phyloP scores from a whole-genome alignment of 2,888 invertebrate genomes.

The Agonopterix arenella region DNA sequence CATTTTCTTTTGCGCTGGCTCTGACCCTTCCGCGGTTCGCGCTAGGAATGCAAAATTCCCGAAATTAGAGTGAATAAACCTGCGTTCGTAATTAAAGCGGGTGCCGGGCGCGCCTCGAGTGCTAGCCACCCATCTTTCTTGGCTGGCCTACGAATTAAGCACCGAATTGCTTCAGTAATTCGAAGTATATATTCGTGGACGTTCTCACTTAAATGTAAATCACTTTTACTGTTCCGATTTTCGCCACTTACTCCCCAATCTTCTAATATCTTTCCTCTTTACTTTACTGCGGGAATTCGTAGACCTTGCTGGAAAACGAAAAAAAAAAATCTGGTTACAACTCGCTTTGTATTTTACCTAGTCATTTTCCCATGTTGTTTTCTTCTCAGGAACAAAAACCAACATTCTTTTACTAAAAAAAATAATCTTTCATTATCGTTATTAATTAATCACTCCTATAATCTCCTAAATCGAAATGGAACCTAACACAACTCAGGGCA shows the following conservation, averaged over 20 bases:
- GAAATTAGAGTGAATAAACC: conserved; percentile 75
- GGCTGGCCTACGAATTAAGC: conserved; percentile 73
- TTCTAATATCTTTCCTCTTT: conserved; percentile 42
- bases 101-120: conserved; percentile 42
- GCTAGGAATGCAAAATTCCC: conserved; percentile 72
- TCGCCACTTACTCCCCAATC: conserved; percentile 53
- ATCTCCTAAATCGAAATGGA: not conserved
- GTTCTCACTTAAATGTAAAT: conserved; percentile 69
- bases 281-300: conserved; percentile 17
- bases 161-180: conserved; percentile 74
- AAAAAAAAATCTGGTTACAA: too few relatives aligned
- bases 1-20: conserved; percentile 64
- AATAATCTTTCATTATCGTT: too few relatives aligned
- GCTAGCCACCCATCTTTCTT: conserved; percentile 68
- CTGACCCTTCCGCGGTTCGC: conserved; percentile 75
- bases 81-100: conserved; percentile 72
- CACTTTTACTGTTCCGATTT: conserved; percentile 71
- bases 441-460: too few relatives aligned
- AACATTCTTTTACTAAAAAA: not conserved
- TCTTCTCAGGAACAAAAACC: too few relatives aligned
- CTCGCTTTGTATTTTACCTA: too few relatives aligned
- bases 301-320: not conserved
- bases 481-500: not conserved
- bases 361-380: too few relatives aligned
- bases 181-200: conserved; percentile 68